A percentile compares a stretch with the other conserved stretches of the same genome.
These are phyloP conservation scores for Penaeus chinensis DNA, from an alignment of 1,140 invertebrate species.

Conservation along the genomic window DNA sequence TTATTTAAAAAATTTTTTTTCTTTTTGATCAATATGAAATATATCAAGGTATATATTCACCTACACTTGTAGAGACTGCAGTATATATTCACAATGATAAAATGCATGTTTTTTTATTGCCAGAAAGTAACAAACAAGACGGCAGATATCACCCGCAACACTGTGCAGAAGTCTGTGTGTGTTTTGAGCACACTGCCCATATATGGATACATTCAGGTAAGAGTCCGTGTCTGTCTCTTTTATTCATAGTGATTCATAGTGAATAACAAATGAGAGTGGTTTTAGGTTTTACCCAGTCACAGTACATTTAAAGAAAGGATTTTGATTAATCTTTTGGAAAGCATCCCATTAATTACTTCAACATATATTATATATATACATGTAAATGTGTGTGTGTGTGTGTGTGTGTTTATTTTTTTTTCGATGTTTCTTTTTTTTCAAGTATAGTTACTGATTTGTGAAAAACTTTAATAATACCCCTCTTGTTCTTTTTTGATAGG, in stretches of 20 bases:
- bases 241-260: conserved; percentile 6
- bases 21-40: too few species aligned
- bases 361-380: too few species aligned
- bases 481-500: conserved; percentile 53
- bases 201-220: conserved; percentile 88
- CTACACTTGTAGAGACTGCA: too few species aligned
- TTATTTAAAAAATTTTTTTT: too few species aligned
- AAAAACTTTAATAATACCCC: background rate
- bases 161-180: conserved; percentile 94
- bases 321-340: too few species aligned
- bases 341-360: too few species aligned
- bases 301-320: too few species aligned
- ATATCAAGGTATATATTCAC: too few species aligned
- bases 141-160: conserved; percentile 96
- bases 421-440: conserved; percentile 15
- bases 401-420: background rate
- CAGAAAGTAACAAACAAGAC: conserved; percentile 92
- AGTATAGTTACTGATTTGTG: too few species aligned
- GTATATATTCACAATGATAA: too few species aligned
- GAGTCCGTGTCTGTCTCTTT: background rate
- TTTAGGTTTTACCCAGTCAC: conserved; percentile 19
- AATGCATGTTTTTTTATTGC: background rate
- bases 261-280: background rate
- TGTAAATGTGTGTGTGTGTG: too few species aligned
- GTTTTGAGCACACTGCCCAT: conserved; percentile 88